Percentiles rank a stretch among this genome's conserved stretches.
phyloP scores from a whole-genome alignment of 2,113 vertebrate species.

The Oxyura jamaicensis region DNA sequence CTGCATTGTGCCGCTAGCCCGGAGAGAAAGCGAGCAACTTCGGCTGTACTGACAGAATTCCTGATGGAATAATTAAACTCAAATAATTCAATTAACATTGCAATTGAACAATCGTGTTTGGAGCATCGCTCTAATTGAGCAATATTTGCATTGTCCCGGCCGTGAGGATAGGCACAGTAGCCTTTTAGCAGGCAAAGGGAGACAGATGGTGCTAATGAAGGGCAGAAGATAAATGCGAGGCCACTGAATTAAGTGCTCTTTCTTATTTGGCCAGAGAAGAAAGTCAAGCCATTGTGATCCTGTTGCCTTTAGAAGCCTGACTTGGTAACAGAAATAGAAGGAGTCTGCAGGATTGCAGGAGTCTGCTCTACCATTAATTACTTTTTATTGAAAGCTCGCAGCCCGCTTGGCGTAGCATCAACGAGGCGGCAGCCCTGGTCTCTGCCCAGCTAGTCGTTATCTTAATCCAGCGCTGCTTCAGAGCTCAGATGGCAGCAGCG shows the following conservation, averaged over 20 bases:
- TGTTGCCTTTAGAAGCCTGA: constrained; percentile 6
- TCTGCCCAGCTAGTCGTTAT: background rate
- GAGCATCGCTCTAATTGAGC: constrained; percentile 29
- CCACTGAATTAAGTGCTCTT: constrained; percentile 19
- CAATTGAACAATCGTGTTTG: constrained; percentile 49
- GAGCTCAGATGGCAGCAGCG: background rate
- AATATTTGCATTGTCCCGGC: constrained; percentile 53
- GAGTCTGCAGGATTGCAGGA: constrained; percentile 12
- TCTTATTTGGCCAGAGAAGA: constrained; percentile 16
- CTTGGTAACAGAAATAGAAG: constrained; percentile 42
- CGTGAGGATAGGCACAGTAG: background rate
- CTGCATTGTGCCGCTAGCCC: background rate
- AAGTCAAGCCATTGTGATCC: background rate
- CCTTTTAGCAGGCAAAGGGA: constrained; percentile 15
- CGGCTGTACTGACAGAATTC: background rate
- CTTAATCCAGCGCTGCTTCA: background rate
- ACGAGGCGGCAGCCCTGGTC: background rate
- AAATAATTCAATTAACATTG: constrained; percentile 61
- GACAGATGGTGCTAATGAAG: constrained; percentile 26
- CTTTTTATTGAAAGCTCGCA: constrained; percentile 21
- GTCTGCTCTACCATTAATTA: constrained; percentile 38
- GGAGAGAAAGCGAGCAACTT: background rate
- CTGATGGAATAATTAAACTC: constrained; percentile 45
- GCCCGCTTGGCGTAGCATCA: background rate
- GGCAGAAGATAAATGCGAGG: constrained; percentile 21